Conservation (phyloP, 1,140 invertebrate species). For the Asobara japonica region DNA sequence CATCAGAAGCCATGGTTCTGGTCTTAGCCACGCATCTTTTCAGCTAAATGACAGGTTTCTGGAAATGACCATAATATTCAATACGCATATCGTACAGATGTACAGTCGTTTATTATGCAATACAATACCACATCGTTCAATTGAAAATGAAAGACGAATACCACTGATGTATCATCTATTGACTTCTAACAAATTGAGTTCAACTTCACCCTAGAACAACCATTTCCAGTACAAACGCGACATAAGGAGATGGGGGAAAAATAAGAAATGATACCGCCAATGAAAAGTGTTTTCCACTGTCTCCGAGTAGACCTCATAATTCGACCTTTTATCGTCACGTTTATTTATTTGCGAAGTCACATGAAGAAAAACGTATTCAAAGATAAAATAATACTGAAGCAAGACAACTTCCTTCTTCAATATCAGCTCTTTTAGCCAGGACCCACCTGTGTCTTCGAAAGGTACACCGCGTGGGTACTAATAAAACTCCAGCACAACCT, state of each 20-base stretch:
- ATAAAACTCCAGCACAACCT: conserved; percentile 1
- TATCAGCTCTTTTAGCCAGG: conserved; percentile 9
- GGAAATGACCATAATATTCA: no score
- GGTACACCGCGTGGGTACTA: conserved; percentile 35
- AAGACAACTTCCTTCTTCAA: conserved; percentile 27
- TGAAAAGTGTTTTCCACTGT: conserved; percentile 15
- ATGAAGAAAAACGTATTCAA: background rate
- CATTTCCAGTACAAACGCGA: conserved; percentile 12
- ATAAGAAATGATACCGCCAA: conserved; percentile 23
- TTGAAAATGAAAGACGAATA: conserved; percentile 37
- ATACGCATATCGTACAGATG: no score
- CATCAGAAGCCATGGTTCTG: background rate
- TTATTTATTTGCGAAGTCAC: background rate
- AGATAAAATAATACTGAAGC: conserved; percentile 9
- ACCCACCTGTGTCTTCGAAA: conserved; percentile 21
- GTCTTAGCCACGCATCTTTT: background rate
- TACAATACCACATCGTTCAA: background rate
- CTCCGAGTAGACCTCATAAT: conserved; percentile 22
- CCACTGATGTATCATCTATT: conserved; percentile 42
- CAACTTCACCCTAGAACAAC: conserved; percentile 20
- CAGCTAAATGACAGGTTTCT: background rate
- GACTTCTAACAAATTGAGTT: conserved; percentile 24
- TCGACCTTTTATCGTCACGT: conserved; percentile 38
- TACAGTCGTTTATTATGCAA: no score
- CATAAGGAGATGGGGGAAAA: conserved; percentile 6